Evolutionary conservation across 2,113 vertebrate species (phyloP).

Genomic region (Tapirus terrestris): DNA sequence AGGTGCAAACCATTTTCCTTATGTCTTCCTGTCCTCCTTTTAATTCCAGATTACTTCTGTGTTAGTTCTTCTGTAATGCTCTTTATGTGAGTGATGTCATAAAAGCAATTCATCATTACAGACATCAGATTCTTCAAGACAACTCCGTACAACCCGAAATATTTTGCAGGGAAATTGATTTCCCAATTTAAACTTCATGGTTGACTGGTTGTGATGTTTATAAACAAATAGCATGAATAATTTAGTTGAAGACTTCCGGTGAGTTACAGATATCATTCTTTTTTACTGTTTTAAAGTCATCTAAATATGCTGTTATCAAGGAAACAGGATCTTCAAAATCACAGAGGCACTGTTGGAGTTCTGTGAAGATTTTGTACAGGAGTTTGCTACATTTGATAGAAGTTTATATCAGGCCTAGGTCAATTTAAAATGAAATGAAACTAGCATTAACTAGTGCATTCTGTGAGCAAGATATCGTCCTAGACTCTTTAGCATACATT

Average conservation of each 20-base stretch:
- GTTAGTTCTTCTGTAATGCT: constrained; percentile 43
- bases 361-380: constrained; percentile 21
- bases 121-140: constrained; percentile 75
- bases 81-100: constrained; percentile 64
- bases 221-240: constrained; percentile 73
- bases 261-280: constrained; percentile 49
- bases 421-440: constrained; percentile 33
- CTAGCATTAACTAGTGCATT: background rate
- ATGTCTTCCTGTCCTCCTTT: constrained; percentile 24
- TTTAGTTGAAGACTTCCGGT: constrained; percentile 59
- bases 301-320: constrained; percentile 39
- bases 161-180: constrained; percentile 68
- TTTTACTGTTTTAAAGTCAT: background rate
- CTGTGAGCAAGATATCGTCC: background rate
- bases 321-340: constrained; percentile 35
- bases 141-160: constrained; percentile 69
- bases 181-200: constrained; percentile 73
- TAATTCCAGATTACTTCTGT: constrained; percentile 47
- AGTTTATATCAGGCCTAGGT: background rate
- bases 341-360: background rate
- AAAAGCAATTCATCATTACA: constrained; percentile 67
- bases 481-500: background rate
- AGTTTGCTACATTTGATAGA: constrained; percentile 1
- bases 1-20: constrained; percentile 36
- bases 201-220: constrained; percentile 64